These are phyloP conservation scores for Burhinus bistriatus DNA, from an alignment of 2,113 vertebrate genomes.

Conservation along the genomic window DNA sequence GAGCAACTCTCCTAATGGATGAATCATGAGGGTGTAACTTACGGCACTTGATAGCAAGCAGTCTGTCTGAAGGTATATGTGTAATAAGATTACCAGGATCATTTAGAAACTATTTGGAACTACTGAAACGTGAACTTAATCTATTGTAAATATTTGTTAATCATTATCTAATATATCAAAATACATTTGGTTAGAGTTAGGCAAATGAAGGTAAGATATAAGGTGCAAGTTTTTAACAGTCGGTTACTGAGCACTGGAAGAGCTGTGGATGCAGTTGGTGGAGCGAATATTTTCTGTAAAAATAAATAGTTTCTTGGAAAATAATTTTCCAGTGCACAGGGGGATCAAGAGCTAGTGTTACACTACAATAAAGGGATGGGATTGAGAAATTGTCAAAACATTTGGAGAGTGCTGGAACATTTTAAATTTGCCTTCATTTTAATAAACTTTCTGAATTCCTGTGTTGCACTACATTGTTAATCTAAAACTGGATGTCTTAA, in stretches of 20 bases:
- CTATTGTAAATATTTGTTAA: conserved; percentile 50
- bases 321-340: not conserved
- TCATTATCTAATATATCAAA: conserved; percentile 18
- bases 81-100: conserved; percentile 11
- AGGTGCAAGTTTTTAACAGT: not conserved
- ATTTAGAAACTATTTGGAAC: conserved; percentile 31
- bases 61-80: conserved; percentile 13
- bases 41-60: not conserved
- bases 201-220: not conserved
- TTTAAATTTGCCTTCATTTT: not conserved
- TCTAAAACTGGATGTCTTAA: not conserved
- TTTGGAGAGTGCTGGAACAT: not conserved
- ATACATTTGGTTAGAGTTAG: not conserved
- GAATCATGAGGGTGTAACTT: conserved; percentile 53
- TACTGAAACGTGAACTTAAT: conserved; percentile 2
- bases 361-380: not conserved
- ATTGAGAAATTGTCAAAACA: not conserved
- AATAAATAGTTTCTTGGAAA: not conserved
- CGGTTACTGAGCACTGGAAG: not conserved
- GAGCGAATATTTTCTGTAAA: not conserved
- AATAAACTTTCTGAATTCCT: not conserved
- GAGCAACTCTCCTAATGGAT: not conserved
- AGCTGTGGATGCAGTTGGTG: not conserved
- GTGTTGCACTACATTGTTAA: not conserved
- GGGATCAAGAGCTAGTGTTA: not conserved